A percentile compares a stretch with the other conserved stretches of the same genome.
phyloP scores from a whole-genome alignment of 2,113 vertebrate species.

The Coptodon rendalli region DNA sequence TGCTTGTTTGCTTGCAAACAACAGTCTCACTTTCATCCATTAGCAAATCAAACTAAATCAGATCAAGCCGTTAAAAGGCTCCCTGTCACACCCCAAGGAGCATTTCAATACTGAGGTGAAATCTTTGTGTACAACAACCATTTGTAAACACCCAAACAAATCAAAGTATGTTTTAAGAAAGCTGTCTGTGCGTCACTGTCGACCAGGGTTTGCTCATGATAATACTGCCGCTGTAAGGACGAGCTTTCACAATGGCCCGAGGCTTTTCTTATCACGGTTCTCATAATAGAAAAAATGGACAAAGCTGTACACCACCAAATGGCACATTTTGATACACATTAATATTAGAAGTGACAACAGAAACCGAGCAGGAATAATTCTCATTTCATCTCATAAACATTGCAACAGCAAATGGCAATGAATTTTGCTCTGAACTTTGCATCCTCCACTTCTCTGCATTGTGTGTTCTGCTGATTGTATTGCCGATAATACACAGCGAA shows the following conservation, averaged over 20 bases:
- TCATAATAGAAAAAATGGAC: constrained; percentile 12
- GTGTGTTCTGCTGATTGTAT: background rate
- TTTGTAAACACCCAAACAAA: constrained; percentile 32
- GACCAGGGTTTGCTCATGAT: background rate
- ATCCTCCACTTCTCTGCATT: background rate
- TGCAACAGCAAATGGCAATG: background rate
- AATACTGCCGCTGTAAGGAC: background rate
- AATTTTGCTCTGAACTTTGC: background rate
- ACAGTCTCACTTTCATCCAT: constrained; percentile 37
- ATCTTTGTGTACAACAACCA: constrained; percentile 20
- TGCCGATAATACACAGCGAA: background rate
- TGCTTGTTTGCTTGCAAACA: constrained; percentile 20
- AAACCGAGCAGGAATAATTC: constrained; percentile 1
- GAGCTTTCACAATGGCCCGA: background rate
- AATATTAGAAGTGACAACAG: background rate
- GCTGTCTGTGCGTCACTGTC: background rate
- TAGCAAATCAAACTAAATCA: constrained; percentile 40
- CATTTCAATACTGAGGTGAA: constrained; percentile 26
- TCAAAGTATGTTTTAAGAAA: constrained; percentile 6
- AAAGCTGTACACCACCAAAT: background rate
- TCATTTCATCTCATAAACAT: background rate
- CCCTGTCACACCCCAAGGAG: constrained; percentile 31
- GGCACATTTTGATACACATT: constrained; percentile 23
- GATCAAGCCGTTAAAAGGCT: constrained; percentile 34
- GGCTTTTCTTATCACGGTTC: background rate